Percentiles rank a stretch among this genome's conserved stretches.
Conservation (phyloP, 2,113 vertebrate species). For the Pomatorhinus ruficollis region DNA sequence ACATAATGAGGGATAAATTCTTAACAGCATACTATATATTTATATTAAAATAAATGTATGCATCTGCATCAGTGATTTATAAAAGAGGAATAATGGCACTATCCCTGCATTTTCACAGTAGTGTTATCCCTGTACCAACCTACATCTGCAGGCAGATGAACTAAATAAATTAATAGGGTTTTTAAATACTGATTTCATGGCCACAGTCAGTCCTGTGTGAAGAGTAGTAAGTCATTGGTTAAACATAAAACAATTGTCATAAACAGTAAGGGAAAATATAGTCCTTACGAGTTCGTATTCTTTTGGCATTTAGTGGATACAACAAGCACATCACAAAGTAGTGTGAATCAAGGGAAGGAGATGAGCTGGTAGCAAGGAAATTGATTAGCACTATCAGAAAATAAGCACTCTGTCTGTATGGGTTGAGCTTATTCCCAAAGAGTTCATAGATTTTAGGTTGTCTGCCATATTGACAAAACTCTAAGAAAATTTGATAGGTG, state of each 20-base stretch:
- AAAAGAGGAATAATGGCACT: background rate
- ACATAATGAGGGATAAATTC: background rate
- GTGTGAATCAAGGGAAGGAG: background rate
- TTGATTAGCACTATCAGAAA: background rate
- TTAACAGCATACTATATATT: background rate
- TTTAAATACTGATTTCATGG: background rate
- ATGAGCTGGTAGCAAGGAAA: background rate
- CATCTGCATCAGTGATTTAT: background rate
- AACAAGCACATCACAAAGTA: background rate
- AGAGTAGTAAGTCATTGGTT: background rate
- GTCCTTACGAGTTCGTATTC: background rate
- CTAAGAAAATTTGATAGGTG: background rate
- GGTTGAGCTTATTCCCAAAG: background rate
- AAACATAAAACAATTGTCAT: background rate
- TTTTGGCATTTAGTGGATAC: background rate
- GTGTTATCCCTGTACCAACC: background rate
- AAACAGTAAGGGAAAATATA: background rate
- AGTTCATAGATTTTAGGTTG: background rate
- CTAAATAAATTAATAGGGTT: background rate
- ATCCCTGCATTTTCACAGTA: background rate
- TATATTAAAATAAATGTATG: background rate
- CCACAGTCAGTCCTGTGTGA: background rate
- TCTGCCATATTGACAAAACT: background rate
- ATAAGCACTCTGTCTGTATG: background rate
- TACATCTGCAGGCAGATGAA: background rate